These are phyloP conservation scores for Alectoris magna DNA, from an alignment of 2,797 vertebrate species.

Conservation along the genomic window DNA sequence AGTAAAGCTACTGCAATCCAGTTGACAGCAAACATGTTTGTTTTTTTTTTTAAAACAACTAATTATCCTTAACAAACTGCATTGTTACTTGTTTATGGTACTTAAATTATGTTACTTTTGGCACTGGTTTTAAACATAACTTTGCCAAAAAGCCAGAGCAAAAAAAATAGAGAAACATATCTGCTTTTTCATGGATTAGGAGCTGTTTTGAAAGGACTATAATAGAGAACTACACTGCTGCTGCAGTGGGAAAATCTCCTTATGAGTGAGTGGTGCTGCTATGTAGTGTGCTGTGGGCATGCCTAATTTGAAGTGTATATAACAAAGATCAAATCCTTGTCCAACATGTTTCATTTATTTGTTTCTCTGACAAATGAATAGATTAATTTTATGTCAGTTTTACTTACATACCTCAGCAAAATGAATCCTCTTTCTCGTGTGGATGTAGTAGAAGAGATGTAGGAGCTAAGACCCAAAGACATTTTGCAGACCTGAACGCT, in stretches of 20 bases:
- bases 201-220: background rate
- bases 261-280: background rate
- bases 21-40: conserved; percentile 78
- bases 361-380: background rate
- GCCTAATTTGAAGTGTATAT: background rate
- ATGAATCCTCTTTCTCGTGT: background rate
- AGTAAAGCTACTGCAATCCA: conserved; percentile 61
- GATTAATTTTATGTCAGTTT: background rate
- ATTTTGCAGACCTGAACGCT: background rate
- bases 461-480: background rate
- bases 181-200: background rate
- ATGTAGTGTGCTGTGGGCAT: background rate
- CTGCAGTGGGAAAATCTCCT: background rate
- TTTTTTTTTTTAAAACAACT: conserved; percentile 40
- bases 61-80: conserved; percentile 77
- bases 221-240: background rate
- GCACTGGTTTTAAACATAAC: conserved; percentile 52
- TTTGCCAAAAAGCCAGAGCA: conserved; percentile 49
- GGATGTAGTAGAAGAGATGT: background rate
- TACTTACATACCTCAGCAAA: background rate
- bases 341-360: background rate
- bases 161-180: background rate
- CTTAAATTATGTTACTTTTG: conserved; percentile 68
- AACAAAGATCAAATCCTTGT: background rate
- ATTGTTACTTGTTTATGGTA: conserved; percentile 73